Evolutionary conservation across 2,888 invertebrate genomes (phyloP).

Genomic region (Priocnemis perturbator): DNA sequence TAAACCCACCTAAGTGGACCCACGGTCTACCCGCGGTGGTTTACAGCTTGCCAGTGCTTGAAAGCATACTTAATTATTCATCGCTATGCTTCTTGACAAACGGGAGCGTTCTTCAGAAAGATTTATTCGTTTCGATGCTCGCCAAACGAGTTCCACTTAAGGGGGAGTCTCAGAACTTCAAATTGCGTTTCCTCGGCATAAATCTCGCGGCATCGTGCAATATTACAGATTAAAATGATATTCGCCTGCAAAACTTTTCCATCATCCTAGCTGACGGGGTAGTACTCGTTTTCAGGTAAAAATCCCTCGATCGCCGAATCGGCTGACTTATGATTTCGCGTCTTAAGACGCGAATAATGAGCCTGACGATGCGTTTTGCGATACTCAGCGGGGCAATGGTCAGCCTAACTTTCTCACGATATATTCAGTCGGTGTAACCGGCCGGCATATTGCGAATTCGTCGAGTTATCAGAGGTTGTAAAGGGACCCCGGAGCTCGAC

Average conservation of each 20-base stretch:
- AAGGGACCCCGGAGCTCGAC: constrained; percentile 33
- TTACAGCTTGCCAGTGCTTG: background rate
- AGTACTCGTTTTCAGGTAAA: background rate
- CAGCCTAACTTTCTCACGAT: constrained; percentile 39
- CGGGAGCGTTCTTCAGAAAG: too few species aligned
- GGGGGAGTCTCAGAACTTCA: too few species aligned
- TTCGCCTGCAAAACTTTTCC: too few species aligned
- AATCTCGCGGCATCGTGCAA: too few species aligned
- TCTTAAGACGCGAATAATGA: constrained; percentile 4
- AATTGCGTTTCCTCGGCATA: too few species aligned
- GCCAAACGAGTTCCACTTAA: too few species aligned
- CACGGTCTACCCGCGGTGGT: background rate
- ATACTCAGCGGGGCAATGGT: constrained; percentile 24
- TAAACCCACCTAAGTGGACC: constrained; percentile 5
- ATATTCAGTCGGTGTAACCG: constrained; percentile 15
- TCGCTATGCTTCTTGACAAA: too few species aligned
- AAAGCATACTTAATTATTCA: too few species aligned
- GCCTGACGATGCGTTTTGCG: background rate
- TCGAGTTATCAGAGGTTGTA: constrained; percentile 47
- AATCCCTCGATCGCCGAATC: background rate
- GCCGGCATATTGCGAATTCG: constrained; percentile 42
- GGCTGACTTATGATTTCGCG: background rate
- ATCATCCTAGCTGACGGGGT: background rate
- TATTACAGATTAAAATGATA: too few species aligned
- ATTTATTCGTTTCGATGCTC: too few species aligned